A percentile compares a stretch with the other conserved stretches of the same genome.
These are phyloP conservation scores for Anolis carolinensis DNA, from an alignment of 2,113 vertebrate genomes.

Conservation along the genomic window DNA sequence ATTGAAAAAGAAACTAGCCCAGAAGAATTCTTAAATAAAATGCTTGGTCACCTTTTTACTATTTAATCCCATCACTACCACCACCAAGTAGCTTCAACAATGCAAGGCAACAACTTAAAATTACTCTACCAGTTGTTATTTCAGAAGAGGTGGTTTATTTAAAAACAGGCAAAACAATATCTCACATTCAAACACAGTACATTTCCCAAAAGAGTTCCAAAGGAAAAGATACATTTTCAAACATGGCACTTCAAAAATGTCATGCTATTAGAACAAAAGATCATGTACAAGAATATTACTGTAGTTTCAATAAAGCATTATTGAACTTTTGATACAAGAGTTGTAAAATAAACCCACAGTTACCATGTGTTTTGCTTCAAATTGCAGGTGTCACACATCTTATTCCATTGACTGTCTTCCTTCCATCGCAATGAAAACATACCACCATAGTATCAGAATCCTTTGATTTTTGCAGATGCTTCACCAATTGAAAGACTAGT, in stretches of 20 bases:
- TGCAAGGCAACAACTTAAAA: constrained; percentile 51
- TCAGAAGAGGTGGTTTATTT: constrained; percentile 55
- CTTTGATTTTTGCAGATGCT: not conserved
- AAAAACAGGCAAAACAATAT: constrained; percentile 41
- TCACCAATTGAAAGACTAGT: not conserved
- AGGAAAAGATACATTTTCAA: constrained; percentile 37
- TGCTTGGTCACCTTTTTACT: constrained; percentile 27
- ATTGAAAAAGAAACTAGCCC: constrained; percentile 43
- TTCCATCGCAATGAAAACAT: not conserved
- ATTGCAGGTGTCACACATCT: constrained; percentile 42
- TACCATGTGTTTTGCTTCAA: constrained; percentile 45
- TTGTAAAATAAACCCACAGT: constrained; percentile 48
- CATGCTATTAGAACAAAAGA: constrained; percentile 22
- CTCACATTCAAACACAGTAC: constrained; percentile 48
- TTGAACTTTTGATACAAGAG: constrained; percentile 61
- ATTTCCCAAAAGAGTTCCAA: constrained; percentile 18
- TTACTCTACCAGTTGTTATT: constrained; percentile 51
- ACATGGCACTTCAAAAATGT: constrained; percentile 39
- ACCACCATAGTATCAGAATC: not conserved
- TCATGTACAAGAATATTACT: not conserved
- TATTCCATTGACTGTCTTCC: not conserved
- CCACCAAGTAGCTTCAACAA: constrained; percentile 39
- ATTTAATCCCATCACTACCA: constrained; percentile 29
- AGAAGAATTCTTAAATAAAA: constrained; percentile 30
- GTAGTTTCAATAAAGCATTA: constrained; percentile 55